phyloP scores from a whole-genome alignment of 2,113 vertebrate species.

The Tylochromis polylepis region DNA sequence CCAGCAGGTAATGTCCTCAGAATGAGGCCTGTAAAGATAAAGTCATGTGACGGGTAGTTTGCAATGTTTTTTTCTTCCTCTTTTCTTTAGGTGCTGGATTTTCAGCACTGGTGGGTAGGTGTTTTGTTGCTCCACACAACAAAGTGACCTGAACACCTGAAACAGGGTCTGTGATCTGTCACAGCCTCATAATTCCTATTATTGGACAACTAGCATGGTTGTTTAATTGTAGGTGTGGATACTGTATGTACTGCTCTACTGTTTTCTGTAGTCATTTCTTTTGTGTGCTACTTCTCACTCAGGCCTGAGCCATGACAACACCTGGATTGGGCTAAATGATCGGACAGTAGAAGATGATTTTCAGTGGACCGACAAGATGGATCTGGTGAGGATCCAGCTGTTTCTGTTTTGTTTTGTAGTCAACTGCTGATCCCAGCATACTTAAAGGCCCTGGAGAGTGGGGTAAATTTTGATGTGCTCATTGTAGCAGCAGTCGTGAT shows the following conservation, averaged over 20 bases:
- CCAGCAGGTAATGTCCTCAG: neutral
- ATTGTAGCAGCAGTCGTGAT: neutral
- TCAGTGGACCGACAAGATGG: slow-evolving; percentile 94
- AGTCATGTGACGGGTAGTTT: neutral
- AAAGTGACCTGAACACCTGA: neutral
- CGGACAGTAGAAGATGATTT: slow-evolving; percentile 96
- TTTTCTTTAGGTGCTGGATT: neutral
- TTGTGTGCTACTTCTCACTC: neutral
- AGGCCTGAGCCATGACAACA: slow-evolving; percentile 93
- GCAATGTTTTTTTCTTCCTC: neutral
- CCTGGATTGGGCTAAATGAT: slow-evolving; percentile 95
- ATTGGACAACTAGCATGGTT: too few species aligned
- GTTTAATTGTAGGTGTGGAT: neutral
- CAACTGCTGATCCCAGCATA: neutral
- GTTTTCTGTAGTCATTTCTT: fast-evolving
- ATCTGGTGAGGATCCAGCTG: slow-evolving; percentile 75
- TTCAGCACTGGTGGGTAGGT: neutral
- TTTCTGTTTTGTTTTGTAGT: neutral
- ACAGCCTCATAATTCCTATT: neutral
- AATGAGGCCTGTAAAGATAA: neutral
- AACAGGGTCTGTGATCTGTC: neutral
- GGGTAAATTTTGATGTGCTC: neutral
- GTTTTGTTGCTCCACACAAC: neutral
- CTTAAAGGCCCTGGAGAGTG: neutral
- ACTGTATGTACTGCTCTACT: neutral